Base-by-base conservation (phyloP, 2,888 invertebrate species). In the Liopterus haemorrhoidalis region DNA sequence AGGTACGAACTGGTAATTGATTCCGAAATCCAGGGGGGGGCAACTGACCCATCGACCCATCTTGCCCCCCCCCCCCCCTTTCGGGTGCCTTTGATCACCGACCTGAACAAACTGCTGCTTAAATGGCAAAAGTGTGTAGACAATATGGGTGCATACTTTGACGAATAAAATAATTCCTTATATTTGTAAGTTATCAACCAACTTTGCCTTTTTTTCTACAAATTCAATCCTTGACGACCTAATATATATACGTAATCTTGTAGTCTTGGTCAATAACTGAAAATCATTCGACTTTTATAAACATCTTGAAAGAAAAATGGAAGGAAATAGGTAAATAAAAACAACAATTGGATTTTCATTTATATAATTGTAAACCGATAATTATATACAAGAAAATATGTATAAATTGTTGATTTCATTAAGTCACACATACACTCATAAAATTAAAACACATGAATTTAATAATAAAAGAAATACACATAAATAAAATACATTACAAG, bases 381-480 rank as follows among this genome's bases (percentile, higher is more conserved):
- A 31, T 39, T 45, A 45, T 45, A 45, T 45, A 45, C 45, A 45
- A 39, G 45, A 45, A 45, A 45, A 33, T 39, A 45, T 45, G 45
- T 45, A 45, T 45, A 45, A 45, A 45, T 32, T 32, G 45, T 25
- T 5, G 2, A 3, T 25, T 4, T 25, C 25, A 3, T 25, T 4
- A 25, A 14, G 5, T 18, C 43, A 43, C 37, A 43, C 36, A 36
- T 41, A 41, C 32, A 32, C 41, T 30, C 32, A 15, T 5, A 24
- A 24, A 32, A 38, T 25, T 38, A 20, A 22, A 36, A 16, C 18
- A 38, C n/a, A 41, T 32, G 15, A 22, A 41, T 6, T 6, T 22
- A 22, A 22, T 22, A 6, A 41, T 24, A 28, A 28, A 41, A 41
- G 24, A 41, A 41, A 40, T 40, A 41, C 41, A 41, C 27, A 41